phyloP scores from a whole-genome alignment of 2,113 vertebrate species.

The Muntiacus muntjak region DNA sequence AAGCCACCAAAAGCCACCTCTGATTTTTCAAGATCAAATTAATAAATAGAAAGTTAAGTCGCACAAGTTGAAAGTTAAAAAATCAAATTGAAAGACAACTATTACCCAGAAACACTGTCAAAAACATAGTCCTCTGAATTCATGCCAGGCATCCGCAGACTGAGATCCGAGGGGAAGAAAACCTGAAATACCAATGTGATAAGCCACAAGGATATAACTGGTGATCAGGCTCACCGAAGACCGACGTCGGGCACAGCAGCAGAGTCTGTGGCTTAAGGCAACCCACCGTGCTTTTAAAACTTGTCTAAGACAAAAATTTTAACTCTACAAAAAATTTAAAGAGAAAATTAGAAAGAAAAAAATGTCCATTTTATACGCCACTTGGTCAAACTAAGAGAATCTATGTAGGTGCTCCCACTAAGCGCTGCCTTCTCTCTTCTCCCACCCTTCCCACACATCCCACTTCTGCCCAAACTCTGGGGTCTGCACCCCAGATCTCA shows the following conservation, averaged over 20 bases:
- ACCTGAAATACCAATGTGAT: constrained; percentile 85
- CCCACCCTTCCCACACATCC: not conserved
- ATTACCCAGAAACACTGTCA: constrained; percentile 86
- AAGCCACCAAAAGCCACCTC: constrained; percentile 18
- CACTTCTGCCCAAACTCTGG: not conserved
- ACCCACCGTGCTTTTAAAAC: not conserved
- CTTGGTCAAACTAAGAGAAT: not conserved
- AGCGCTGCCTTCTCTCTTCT: not conserved
- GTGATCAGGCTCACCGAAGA: not conserved
- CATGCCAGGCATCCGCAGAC: constrained; percentile 94
- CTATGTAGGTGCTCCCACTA: not conserved
- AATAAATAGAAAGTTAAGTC: not conserved
- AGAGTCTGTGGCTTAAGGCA: not conserved
- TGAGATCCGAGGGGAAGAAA: constrained; percentile 94
- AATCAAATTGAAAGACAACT: constrained; percentile 11
- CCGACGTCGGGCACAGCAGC: not conserved
- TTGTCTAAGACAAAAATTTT: not conserved
- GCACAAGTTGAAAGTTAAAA: not conserved
- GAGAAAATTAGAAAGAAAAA: not conserved
- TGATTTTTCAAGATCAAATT: not conserved
- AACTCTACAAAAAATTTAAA: not conserved
- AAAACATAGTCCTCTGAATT: constrained; percentile 92
- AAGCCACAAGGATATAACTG: constrained; percentile 43
- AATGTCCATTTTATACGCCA: not conserved
- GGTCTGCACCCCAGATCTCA: not conserved